Conservation (phyloP, 2,797 vertebrate species). For the Pseudomugil tenellus region DNA sequence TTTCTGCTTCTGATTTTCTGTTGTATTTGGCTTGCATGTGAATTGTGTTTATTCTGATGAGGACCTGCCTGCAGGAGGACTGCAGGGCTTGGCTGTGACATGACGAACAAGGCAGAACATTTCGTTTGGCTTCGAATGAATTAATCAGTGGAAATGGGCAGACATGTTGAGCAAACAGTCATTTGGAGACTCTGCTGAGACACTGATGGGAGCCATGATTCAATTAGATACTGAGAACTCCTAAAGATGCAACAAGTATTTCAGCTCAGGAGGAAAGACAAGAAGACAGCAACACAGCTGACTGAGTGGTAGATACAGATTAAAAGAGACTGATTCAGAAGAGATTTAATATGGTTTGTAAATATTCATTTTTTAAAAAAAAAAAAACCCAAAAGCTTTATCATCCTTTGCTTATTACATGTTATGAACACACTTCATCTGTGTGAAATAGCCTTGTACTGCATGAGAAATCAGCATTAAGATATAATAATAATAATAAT, state of each 20-base stretch:
- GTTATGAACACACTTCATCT: background rate
- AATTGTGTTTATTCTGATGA: conserved; percentile 39
- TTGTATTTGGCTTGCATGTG: conserved; percentile 17
- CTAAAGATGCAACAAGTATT: conserved; percentile 72
- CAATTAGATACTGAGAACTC: conserved; percentile 79
- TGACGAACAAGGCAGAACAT: conserved; percentile 89
- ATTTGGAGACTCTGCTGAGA: conserved; percentile 75
- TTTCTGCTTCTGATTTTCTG: conserved; percentile 17
- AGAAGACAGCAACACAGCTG: conserved; percentile 38
- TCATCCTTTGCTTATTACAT: background rate
- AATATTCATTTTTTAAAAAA: background rate
- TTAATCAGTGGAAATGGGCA: conserved; percentile 84
- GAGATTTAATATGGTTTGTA: background rate
- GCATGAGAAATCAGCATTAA: conserved; percentile 16
- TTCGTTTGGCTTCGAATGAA: conserved; percentile 81
- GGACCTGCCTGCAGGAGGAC: conserved; percentile 53
- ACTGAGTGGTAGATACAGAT: conserved; percentile 1
- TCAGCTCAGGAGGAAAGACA: conserved; percentile 36
- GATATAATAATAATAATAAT: too few relatives aligned
- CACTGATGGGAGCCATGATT: conserved; percentile 81
- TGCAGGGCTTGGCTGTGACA: conserved; percentile 63
- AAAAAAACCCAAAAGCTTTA: too few relatives aligned
- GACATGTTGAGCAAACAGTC: conserved; percentile 81
- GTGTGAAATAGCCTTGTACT: background rate
- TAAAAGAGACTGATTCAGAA: background rate